Percentiles rank a stretch among this genome's conserved stretches.
Conservation (phyloP, 1,140 invertebrate genomes). For the Ostrea denselamellosa region DNA sequence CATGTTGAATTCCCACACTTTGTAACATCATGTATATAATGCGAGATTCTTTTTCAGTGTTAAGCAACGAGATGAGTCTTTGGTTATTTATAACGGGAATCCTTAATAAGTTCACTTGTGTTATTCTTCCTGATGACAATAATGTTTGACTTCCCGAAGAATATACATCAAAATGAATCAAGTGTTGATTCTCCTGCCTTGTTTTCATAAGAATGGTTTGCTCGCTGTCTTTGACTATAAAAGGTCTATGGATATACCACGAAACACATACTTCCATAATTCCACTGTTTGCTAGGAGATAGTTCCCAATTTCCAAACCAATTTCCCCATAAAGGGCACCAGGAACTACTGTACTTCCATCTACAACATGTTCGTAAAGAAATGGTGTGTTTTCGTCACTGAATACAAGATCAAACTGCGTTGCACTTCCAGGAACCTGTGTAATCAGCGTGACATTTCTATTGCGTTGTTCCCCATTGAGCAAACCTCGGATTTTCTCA, state of each 20-base stretch:
- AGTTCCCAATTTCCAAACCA: conserved; percentile 25
- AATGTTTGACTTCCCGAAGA: no score
- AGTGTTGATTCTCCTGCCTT: neutral
- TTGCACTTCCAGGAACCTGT: neutral
- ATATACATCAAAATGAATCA: neutral
- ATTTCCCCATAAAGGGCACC: conserved; percentile 41
- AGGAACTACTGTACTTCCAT: conserved; percentile 10
- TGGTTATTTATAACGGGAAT: neutral
- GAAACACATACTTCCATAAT: neutral
- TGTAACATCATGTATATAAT: neutral
- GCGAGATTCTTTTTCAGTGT: neutral
- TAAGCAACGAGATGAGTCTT: neutral
- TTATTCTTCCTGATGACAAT: conserved; percentile 3
- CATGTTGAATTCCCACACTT: conserved; percentile 23
- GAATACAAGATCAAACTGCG: neutral
- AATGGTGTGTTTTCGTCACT: conserved; percentile 34
- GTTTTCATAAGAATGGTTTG: neutral
- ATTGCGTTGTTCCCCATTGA: neutral
- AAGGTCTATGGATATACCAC: neutral
- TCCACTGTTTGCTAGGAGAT: neutral
- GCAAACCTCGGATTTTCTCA: neutral
- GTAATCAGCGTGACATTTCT: neutral
- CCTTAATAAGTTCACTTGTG: no score
- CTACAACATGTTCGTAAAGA: conserved; percentile 40
- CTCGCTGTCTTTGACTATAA: neutral